Evolutionary conservation across 1,140 invertebrate species (phyloP), one percentile per base, ranked within the genome.

Genomic region (Andrena cerasifolii): DNA sequence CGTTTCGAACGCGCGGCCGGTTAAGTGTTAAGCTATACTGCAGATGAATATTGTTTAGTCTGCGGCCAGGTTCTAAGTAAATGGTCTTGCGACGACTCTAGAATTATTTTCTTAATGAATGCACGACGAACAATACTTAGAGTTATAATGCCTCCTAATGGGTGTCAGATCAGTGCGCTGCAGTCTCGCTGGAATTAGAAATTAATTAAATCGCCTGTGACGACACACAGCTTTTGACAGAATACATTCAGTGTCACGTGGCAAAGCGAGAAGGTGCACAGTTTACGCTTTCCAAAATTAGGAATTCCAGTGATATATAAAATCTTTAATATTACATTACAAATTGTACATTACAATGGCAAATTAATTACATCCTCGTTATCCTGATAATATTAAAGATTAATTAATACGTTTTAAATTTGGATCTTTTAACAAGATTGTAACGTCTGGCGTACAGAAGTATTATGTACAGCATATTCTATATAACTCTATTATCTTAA

Each of bases 121-220:
- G 88, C 85, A 92, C 88, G 90, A 91, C 91, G 88, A 88, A 91
- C 86, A 90, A 89, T 89, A 90, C 88, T 89, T 90, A 88, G 89
- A 88, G 87, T 68, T 76, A 76, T 59, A 89, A 87, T 91, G 90
- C 89, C 90, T 90, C 89, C 89, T 90, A 90, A 90, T 72, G 80
- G 91, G 84, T 91, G 89, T 88, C 87, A 89, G 90, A 92, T 92
- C 91, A 92, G 87, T 92, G 91, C 83, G 91, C 91, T 88, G 91
- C 92, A 79, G 91, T 92, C 87, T 92, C 91, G 84, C 91, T 92
- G 91, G 82, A 92, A 92, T 85, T 89, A 91, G 91, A 92, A 92
- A 90, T 87, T 58, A 76, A 83, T 88, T 86, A 87, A 79, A 87
- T 91, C 86, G 84, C 79, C 31, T 85, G 86, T 79, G 68, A 85